Conservation (phyloP, 1,140 invertebrate genomes). For the Papilio aristodemus region DNA sequence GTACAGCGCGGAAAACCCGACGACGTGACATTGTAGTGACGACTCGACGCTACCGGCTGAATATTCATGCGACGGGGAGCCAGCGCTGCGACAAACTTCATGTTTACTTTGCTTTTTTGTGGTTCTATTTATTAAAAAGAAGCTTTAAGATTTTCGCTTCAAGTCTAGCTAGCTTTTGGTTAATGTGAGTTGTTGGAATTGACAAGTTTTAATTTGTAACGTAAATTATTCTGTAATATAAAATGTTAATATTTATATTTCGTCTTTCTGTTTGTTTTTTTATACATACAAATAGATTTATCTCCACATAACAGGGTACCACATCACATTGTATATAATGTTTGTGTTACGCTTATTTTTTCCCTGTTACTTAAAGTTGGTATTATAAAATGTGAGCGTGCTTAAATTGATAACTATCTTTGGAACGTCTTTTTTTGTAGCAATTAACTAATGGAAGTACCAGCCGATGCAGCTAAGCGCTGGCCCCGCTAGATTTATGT, state of each 20-base stretch:
- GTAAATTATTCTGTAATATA: too few relatives aligned
- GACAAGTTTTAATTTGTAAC: background rate
- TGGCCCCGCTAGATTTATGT: conserved; percentile 7
- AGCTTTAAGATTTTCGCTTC: background rate
- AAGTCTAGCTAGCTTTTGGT: background rate
- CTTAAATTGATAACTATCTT: background rate
- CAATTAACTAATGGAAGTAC: conserved; percentile 2
- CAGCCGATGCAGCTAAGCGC: conserved; percentile 3
- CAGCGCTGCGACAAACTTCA: conserved; percentile 6
- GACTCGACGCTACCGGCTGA: background rate
- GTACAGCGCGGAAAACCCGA: background rate
- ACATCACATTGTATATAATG: too few relatives aligned
- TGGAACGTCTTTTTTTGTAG: background rate
- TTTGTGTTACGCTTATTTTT: too few relatives aligned
- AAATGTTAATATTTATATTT: too few relatives aligned
- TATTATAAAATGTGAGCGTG: background rate
- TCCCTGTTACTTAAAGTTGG: background rate
- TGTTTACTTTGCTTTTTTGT: conserved; percentile 8
- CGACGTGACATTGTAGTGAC: background rate
- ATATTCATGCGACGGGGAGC: background rate
- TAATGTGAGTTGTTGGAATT: background rate
- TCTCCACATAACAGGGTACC: too few relatives aligned
- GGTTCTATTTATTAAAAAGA: background rate
- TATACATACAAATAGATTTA: too few relatives aligned
- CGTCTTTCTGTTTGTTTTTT: too few relatives aligned